Conservation (phyloP, 2,888 invertebrate genomes). For the Tetrapedia diversipes region DNA sequence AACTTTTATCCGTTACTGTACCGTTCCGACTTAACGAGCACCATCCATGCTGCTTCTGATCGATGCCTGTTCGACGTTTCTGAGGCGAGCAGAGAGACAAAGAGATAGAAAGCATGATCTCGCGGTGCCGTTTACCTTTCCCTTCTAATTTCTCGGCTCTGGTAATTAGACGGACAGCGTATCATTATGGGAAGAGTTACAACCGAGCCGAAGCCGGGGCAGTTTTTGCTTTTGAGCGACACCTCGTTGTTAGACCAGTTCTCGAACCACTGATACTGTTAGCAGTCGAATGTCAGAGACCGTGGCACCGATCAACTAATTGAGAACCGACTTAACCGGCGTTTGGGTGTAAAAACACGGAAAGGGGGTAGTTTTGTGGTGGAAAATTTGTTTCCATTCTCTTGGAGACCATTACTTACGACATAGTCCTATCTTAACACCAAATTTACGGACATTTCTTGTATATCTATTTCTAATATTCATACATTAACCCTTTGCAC, state of each 20-base stretch:
- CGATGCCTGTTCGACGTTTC: conserved; percentile 55
- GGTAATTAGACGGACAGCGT: conserved; percentile 54
- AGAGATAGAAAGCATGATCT: conserved; percentile 32
- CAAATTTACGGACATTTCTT: too few relatives aligned
- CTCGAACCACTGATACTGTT: background rate
- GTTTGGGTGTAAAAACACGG: too few relatives aligned
- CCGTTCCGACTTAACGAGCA: conserved; percentile 49
- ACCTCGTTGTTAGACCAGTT: conserved; percentile 40
- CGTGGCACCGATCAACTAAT: conserved; percentile 4
- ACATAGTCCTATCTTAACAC: too few relatives aligned
- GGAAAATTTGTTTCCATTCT: too few relatives aligned
- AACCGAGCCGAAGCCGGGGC: conserved; percentile 4
- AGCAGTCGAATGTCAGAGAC: background rate
- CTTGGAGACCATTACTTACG: too few relatives aligned
- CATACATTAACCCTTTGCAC: too few relatives aligned
- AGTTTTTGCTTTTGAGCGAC: conserved; percentile 34
- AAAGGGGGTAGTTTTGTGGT: too few relatives aligned
- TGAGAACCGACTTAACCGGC: background rate
- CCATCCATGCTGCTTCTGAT: conserved; percentile 46
- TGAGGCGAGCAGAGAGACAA: conserved; percentile 36
- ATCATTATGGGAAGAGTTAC: conserved; percentile 55
- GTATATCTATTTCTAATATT: too few relatives aligned
- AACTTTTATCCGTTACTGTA: too few relatives aligned
- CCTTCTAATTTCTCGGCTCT: conserved; percentile 50
- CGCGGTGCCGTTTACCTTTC: conserved; percentile 57